Evolutionary conservation across 2,888 invertebrate genomes (phyloP), one percentile per base, ranked within the genome.

Genomic region (Arrhopalites spinosus): DNA sequence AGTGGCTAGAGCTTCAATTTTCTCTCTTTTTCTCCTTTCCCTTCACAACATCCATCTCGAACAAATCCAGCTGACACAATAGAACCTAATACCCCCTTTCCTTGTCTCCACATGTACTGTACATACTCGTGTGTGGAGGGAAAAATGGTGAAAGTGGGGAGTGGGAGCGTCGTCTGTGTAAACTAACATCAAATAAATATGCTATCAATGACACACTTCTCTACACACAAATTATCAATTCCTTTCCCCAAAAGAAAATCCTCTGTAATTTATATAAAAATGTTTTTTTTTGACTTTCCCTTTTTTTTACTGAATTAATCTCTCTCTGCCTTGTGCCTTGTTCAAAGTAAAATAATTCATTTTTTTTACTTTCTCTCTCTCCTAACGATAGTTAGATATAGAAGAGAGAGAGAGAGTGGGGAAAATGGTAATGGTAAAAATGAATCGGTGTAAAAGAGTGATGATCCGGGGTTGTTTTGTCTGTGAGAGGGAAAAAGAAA

Each of bases 121-220:
- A 36, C 5, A 36, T 11, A 36, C n/a, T n/a, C n/a, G n/a, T n/a
- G n/a, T n/a, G 36, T 7, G 36, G 36, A 11, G 11, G 36, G 11
- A 36, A 36, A 36, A 11, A 36, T 3, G 11, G 36, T 36, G 36
- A 36, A 11, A 36, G 36, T 36, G 36, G 36, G 11, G 36, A 36
- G 36, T 36, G 36, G 36, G 11, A 36, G 5, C 36, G 36, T 36
- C 36, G 36, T 36, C 36, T 36, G 36, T 36, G 59, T 72, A 45
- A 43, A 36, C 71, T 20, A 45, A 29, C 71, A 56, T 56, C 30
- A 29, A 61, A 56, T 36, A 36, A 36, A 36, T 36, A 36, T 36
- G 61, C 72, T 61, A 61, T 36, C 72, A 45, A 27, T 47, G 30
- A 30, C 70, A 29, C 70, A 20, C 70, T 30, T 53, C 36, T 53